Percentiles rank a stretch among this genome's conserved stretches.
Evolutionary conservation across 1,140 invertebrate genomes (phyloP).

Genomic region (Probaryconus sp.): DNA sequence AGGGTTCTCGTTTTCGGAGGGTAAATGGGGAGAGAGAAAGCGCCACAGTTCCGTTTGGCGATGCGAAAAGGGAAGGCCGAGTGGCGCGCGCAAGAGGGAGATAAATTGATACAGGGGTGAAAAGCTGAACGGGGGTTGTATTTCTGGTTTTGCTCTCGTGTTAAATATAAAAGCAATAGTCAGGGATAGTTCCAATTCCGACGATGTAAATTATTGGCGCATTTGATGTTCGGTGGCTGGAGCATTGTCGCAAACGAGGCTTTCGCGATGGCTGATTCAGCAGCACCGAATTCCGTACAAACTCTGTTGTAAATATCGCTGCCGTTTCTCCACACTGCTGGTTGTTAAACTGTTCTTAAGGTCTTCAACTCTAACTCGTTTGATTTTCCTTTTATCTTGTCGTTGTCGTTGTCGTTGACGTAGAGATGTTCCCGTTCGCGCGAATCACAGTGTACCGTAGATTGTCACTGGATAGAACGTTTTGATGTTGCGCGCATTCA

Average conservation of each 20-base stretch:
- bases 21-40: slow-evolving; percentile 47
- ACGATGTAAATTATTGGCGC: too few relatives aligned
- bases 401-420: too few relatives aligned
- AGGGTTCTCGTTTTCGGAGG: too few relatives aligned
- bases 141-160: slow-evolving; percentile 18
- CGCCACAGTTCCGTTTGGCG: slow-evolving; percentile 23
- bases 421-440: too few relatives aligned
- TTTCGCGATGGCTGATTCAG: slow-evolving; percentile 26
- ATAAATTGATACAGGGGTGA: slow-evolving; percentile 66
- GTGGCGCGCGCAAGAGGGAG: slow-evolving; percentile 34
- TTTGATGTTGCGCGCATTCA: slow-evolving; percentile 17
- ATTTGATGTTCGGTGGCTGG: slow-evolving; percentile 28
- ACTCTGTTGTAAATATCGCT: slow-evolving; percentile 31
- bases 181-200: slow-evolving; percentile 1
- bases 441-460: not conserved
- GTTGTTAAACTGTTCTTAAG: too few relatives aligned
- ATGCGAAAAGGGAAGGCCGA: slow-evolving; percentile 21
- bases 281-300: slow-evolving; percentile 10
- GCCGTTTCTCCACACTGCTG: too few relatives aligned
- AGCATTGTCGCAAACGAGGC: slow-evolving; percentile 16
- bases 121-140: slow-evolving; percentile 66
- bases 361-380: too few relatives aligned
- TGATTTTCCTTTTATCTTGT: too few relatives aligned
- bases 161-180: slow-evolving; percentile 25
- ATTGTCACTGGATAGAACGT: slow-evolving; percentile 5